Evolutionary conservation across 2,797 vertebrate genomes (phyloP), one percentile per base, ranked within the genome.

Genomic region (Momotus momota): DNA sequence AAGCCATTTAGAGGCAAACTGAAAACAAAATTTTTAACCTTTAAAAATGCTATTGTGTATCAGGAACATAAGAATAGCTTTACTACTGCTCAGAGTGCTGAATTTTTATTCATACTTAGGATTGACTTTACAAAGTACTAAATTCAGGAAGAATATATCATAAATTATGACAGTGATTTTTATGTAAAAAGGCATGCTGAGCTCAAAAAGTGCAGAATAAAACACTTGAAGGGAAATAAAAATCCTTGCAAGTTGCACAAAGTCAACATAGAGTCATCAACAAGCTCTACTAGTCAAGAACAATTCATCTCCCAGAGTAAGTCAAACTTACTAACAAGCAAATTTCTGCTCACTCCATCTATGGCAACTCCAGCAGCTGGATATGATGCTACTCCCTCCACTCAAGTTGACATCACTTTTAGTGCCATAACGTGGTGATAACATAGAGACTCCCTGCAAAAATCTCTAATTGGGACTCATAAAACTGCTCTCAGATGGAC

Each of bases 31-130:
- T 27, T 79, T 89, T 86, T 73, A 88, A 74, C 27, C 17, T 75
- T 93, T 81, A 67, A 90, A 91, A 92, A 77, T 60, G 75, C 85
- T 93, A 46, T 43, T 80, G 20, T 88, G 8, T 87, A 92, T 93
- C 86, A 93, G 48, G 58, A 93, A 86, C 65, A 52, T 66, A 95
- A 83, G 80, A 93, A 89, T 70, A 70, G 80, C 65, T 94, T 86
- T 96, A 69, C 90, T 90, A 85, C 72, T 92, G 81, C 54, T 75
- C 72, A 22, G 29, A 94, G 73, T 70, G 33, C 60, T 95, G 90
- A 86, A 91, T 86, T 92, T 94, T 96, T 96, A 94, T 96, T 95
- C 91, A 62, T 94, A 86, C 73, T 96, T 88, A 86, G 66, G 79
- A 93, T 89, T 95, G 72, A 75, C 80, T 67, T 94, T 87, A 86